Evolutionary conservation across 2,888 invertebrate species (phyloP).

Genomic region (Plagodis pulveraria): DNA sequence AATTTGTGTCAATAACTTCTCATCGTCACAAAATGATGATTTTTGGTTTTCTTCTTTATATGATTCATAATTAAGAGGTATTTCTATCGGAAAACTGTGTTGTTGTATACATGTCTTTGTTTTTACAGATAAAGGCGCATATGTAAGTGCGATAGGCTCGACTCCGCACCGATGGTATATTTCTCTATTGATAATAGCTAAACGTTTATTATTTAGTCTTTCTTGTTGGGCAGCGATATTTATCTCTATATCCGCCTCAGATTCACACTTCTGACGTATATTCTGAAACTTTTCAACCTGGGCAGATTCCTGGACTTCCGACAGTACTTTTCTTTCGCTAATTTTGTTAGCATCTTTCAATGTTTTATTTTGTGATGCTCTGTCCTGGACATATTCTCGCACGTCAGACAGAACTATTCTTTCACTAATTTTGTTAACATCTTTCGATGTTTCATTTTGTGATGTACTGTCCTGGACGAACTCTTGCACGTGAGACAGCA

Average conservation of each 20-base stretch:
- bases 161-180: constrained; percentile 46
- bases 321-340: constrained; percentile 54
- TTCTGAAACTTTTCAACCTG: constrained; percentile 31
- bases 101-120: background rate
- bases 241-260: constrained; percentile 21
- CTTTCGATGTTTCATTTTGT: constrained; percentile 19
- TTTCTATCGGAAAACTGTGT: background rate
- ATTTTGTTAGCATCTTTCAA: constrained; percentile 42
- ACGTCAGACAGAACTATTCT: constrained; percentile 59
- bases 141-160: constrained; percentile 61
- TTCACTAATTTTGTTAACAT: constrained; percentile 46
- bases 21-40: constrained; percentile 13
- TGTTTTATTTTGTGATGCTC: constrained; percentile 5
- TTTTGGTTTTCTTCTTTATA: constrained; percentile 2
- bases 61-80: background rate
- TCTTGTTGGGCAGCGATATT: constrained; percentile 40
- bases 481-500: constrained; percentile 62
- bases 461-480: constrained; percentile 35
- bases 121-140: constrained; percentile 45
- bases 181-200: constrained; percentile 63
- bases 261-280: constrained; percentile 16
- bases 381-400: constrained; percentile 49
- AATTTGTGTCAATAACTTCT: constrained; percentile 13
- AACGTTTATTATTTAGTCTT: constrained; percentile 61
- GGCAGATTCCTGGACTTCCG: constrained; percentile 58